A percentile compares a stretch with the other conserved stretches of the same genome.
Conservation (phyloP, 2,113 vertebrate genomes). For the Melanostigma gelatinosum region DNA sequence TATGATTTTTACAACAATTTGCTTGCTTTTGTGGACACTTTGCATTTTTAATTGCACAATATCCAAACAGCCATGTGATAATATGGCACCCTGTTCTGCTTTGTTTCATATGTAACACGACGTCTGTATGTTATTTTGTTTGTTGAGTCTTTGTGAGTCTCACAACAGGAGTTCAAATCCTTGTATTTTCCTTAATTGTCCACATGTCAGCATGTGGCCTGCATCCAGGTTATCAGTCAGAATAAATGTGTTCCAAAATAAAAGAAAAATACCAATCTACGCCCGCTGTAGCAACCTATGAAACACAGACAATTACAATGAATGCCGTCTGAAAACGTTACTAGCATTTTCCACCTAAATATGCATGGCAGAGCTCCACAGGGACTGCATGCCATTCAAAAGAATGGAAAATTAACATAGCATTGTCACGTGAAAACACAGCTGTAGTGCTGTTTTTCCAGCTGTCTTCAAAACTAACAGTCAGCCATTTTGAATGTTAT, state of each 20-base stretch:
- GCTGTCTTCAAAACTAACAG: background rate
- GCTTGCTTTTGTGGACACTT: background rate
- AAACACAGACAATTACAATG: conserved; percentile 1
- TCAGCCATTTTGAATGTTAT: conserved; percentile 1
- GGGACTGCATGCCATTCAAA: conserved; percentile 56
- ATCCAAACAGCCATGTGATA: conserved; percentile 13
- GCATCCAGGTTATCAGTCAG: conserved; percentile 24
- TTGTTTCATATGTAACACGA: background rate
- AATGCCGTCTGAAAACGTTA: conserved; percentile 33
- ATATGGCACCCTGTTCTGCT: background rate
- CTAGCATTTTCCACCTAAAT: conserved; percentile 50
- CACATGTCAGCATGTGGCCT: conserved; percentile 22
- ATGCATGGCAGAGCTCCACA: conserved; percentile 39
- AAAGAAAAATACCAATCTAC: conserved; percentile 3
- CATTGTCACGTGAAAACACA: conserved; percentile 28
- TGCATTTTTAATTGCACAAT: conserved; percentile 6
- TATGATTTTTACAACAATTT: background rate
- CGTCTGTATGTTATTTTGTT: background rate
- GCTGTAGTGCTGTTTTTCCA: conserved; percentile 12
- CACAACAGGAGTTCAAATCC: background rate
- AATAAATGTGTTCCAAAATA: background rate
- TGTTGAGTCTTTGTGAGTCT: conserved; percentile 9
- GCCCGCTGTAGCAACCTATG: background rate
- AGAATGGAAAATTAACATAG: conserved; percentile 64
- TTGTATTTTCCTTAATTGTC: conserved; percentile 17